Evolutionary conservation across 2,797 vertebrate genomes (phyloP).

Genomic region (Neoniphon sammara): DNA sequence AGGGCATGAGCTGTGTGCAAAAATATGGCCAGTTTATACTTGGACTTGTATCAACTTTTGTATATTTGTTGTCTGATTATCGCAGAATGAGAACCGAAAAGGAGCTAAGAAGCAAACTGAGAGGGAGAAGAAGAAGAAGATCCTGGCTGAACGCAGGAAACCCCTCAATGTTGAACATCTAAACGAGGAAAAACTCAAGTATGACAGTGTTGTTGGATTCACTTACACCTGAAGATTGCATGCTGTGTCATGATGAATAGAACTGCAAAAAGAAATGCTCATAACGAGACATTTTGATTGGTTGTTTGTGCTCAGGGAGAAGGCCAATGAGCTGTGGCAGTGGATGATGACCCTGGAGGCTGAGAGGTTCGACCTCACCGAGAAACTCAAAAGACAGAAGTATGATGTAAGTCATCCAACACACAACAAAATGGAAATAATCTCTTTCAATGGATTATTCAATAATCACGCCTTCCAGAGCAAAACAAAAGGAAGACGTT

Average conservation of each 20-base stretch:
- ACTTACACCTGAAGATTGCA: too few relatives aligned
- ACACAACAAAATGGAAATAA: not conserved
- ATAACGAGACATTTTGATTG: slow-evolving; percentile 3
- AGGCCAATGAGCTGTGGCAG: slow-evolving; percentile 84
- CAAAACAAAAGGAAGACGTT: not conserved
- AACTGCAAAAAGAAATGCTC: not conserved
- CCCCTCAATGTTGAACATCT: slow-evolving; percentile 86
- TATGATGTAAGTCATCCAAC: slow-evolving; percentile 83
- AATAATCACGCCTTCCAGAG: not conserved
- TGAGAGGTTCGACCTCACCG: slow-evolving; percentile 84
- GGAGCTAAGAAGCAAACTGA: slow-evolving; percentile 98
- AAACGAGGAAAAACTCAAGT: slow-evolving; percentile 86
- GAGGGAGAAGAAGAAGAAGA: slow-evolving; percentile 98
- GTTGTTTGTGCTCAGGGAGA: slow-evolving; percentile 77
- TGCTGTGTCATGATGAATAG: not conserved
- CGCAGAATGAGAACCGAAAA: slow-evolving; percentile 76
- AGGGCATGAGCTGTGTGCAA: too few relatives aligned
- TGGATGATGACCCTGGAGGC: slow-evolving; percentile 84
- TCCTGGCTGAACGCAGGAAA: slow-evolving; percentile 94
- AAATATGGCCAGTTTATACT: too few relatives aligned
- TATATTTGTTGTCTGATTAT: slow-evolving; percentile 8
- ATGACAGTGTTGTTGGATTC: slow-evolving; percentile 10
- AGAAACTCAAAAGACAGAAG: slow-evolving; percentile 86
- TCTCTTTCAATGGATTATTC: too few relatives aligned
- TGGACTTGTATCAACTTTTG: too few relatives aligned